Evolutionary conservation across 2,888 invertebrate genomes (phyloP).

Genomic region (Microctonus hyperodae): DNA sequence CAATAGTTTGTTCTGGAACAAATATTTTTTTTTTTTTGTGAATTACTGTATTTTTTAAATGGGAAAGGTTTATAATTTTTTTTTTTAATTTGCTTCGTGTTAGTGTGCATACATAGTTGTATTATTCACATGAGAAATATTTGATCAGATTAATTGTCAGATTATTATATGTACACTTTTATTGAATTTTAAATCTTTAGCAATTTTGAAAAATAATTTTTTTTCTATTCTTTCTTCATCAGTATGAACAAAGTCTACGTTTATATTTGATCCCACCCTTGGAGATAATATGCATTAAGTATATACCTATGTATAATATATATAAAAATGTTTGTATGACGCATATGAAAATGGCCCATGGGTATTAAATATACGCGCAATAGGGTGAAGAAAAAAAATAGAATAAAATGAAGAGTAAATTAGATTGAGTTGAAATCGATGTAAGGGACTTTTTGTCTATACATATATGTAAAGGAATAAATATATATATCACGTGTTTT

Average conservation of each 20-base stretch:
- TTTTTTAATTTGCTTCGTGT: no score
- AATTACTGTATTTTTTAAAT: no score
- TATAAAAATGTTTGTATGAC: background rate
- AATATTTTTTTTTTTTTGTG: no score
- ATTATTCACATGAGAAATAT: no score
- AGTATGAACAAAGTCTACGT: background rate
- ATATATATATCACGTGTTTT: background rate
- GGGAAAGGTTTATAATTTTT: no score
- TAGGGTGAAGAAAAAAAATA: background rate
- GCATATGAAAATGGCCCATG: background rate
- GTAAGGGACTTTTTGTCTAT: constrained; percentile 11
- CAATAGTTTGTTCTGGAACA: background rate
- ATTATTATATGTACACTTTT: no score
- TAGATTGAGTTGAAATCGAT: constrained; percentile 30
- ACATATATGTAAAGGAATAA: background rate
- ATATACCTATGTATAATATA: background rate
- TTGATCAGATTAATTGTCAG: no score
- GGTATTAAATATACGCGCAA: constrained; percentile 13
- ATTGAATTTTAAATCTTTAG: no score
- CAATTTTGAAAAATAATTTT: background rate
- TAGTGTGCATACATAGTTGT: no score
- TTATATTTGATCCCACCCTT: background rate
- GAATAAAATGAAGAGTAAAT: constrained; percentile 24
- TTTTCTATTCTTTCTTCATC: background rate
- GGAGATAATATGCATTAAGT: background rate